Percentiles rank a stretch among this genome's conserved stretches.
Conservation (phyloP, 2,113 vertebrate genomes). For the Tauraco erythrolophus region DNA sequence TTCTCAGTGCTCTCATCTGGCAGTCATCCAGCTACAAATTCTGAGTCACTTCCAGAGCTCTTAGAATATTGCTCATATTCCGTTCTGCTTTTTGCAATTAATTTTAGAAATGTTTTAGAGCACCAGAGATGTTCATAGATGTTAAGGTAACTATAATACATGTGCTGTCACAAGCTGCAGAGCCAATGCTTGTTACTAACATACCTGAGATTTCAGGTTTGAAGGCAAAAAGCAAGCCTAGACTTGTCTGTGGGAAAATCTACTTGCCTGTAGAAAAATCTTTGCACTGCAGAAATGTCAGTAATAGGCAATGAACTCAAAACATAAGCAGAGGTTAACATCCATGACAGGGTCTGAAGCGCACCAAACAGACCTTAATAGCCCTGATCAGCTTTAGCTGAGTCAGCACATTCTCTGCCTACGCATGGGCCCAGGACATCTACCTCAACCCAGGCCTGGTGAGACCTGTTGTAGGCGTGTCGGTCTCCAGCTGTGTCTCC, state of each 20-base stretch:
- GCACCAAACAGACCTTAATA: background rate
- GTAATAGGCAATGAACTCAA: background rate
- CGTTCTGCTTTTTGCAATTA: background rate
- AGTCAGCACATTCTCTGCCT: background rate
- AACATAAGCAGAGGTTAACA: background rate
- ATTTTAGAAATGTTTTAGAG: background rate
- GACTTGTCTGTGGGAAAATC: background rate
- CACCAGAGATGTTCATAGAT: background rate
- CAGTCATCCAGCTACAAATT: background rate
- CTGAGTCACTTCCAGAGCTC: background rate
- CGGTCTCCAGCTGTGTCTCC: background rate
- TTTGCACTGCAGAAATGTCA: background rate
- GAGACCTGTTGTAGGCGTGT: background rate
- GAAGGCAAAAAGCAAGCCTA: background rate
- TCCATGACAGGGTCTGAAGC: background rate
- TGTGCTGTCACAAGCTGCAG: background rate
- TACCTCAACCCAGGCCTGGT: background rate
- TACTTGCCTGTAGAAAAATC: background rate
- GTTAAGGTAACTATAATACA: background rate
- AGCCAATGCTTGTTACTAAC: background rate
- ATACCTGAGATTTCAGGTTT: background rate
- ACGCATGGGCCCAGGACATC: no score
- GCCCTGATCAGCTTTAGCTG: background rate
- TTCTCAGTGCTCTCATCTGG: background rate
- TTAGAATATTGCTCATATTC: background rate